Conservation (phyloP, 2,888 invertebrate species). For the Melieria omissa region DNA sequence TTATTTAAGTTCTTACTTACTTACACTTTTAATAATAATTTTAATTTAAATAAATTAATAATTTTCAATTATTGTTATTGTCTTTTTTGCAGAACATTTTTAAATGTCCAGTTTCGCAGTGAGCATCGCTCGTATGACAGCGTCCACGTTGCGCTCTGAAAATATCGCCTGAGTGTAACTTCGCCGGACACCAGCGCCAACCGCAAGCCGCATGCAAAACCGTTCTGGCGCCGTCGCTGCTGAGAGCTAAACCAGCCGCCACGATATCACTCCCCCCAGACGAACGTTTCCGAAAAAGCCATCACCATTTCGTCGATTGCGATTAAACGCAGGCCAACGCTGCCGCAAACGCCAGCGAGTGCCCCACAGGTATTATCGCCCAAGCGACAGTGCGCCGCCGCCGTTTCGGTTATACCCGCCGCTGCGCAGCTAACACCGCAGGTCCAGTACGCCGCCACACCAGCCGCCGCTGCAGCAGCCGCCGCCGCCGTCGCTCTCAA, state of each 20-base stretch:
- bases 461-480: slow-evolving; percentile 56
- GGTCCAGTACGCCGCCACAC: slow-evolving; percentile 64
- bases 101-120: too few relatives aligned
- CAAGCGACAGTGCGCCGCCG: slow-evolving; percentile 68
- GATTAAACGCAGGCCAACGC: slow-evolving; percentile 69
- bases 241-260: not conserved
- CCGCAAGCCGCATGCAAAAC: too few relatives aligned
- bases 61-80: too few relatives aligned
- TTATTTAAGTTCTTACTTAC: too few relatives aligned
- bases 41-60: too few relatives aligned
- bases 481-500: slow-evolving; percentile 57
- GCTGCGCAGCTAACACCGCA: slow-evolving; percentile 56
- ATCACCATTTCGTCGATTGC: slow-evolving; percentile 69
- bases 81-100: too few relatives aligned
- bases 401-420: slow-evolving; percentile 64
- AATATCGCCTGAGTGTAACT: too few relatives aligned
- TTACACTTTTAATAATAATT: too few relatives aligned
- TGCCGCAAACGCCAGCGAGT: slow-evolving; percentile 68
- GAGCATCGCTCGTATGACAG: too few relatives aligned
- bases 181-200: too few relatives aligned
- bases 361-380: slow-evolving; percentile 69
- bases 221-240: not conserved
- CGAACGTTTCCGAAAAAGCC: slow-evolving; percentile 65
- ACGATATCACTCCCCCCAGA: slow-evolving; percentile 57
- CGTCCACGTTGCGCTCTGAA: too few relatives aligned